Percentiles rank a stretch among this genome's conserved stretches.
These are phyloP conservation scores for Pammene aurita DNA, from an alignment of 2,888 invertebrate species.

Conservation along the genomic window DNA sequence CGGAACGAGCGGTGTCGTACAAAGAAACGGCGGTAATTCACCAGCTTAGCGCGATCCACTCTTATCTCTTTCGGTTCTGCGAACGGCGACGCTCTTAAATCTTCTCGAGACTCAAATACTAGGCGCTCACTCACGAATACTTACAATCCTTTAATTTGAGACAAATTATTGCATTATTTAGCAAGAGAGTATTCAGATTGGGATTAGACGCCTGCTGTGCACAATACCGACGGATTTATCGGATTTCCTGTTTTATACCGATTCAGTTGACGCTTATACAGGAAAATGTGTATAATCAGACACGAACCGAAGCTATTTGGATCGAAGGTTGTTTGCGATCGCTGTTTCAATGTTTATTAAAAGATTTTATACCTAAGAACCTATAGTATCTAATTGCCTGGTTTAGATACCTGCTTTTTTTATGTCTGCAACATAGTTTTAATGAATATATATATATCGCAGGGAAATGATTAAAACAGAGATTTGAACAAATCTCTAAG, in stretches of 20 bases:
- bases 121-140: conserved; percentile 61
- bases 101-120: conserved; percentile 64
- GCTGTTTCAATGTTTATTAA: not conserved
- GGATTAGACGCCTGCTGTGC: conserved; percentile 50
- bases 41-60: conserved; percentile 67
- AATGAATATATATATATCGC: too few relatives aligned
- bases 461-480: too few relatives aligned
- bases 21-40: conserved; percentile 70
- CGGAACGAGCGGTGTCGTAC: conserved; percentile 54
- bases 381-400: too few relatives aligned
- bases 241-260: conserved; percentile 33
- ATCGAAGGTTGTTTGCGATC: conserved; percentile 1
- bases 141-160: conserved; percentile 70
- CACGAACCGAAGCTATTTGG: not conserved
- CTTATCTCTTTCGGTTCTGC: conserved; percentile 70
- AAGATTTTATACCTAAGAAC: too few relatives aligned
- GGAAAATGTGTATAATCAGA: conserved; percentile 21
- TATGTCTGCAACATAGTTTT: too few relatives aligned
- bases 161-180: conserved; percentile 71
- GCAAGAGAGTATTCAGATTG: conserved; percentile 50
- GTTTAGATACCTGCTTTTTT: too few relatives aligned
- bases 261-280: conserved; percentile 24
- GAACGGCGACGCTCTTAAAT: conserved; percentile 69
- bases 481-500: too few relatives aligned
- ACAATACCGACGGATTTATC: conserved; percentile 39